Percentiles rank a stretch among this genome's conserved stretches.
Conservation (phyloP, 2,888 invertebrate genomes). For the Dicyrtomina minuta region DNA sequence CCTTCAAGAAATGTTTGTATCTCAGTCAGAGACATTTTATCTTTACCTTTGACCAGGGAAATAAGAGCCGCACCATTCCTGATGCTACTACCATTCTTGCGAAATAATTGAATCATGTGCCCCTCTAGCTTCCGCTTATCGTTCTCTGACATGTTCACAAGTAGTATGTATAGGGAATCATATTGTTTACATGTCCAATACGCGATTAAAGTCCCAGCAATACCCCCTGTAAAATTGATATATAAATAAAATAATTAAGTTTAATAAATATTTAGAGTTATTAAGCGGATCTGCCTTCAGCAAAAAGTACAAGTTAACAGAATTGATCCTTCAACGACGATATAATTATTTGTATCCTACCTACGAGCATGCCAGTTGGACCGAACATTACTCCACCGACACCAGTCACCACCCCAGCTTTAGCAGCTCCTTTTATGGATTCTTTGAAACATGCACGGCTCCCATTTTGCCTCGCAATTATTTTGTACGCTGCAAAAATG, state of each 20-base stretch:
- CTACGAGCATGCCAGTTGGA: slow-evolving; percentile 45
- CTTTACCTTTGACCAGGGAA: no score
- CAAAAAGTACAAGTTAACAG: no score
- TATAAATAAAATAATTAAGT: no score
- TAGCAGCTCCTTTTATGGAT: slow-evolving; percentile 43
- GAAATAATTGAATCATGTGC: no score
- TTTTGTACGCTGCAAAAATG: slow-evolving; percentile 41
- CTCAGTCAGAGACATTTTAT: no score
- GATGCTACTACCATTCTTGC: no score
- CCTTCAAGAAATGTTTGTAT: no score
- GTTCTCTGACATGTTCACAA: slow-evolving; percentile 36
- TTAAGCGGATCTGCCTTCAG: not conserved
- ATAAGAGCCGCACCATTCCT: no score
- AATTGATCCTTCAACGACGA: no score
- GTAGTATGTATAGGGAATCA: slow-evolving; percentile 39
- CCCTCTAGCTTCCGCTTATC: slow-evolving; percentile 37
- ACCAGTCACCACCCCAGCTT: slow-evolving; percentile 46
- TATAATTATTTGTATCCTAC: slow-evolving; percentile 28
- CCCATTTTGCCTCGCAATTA: slow-evolving; percentile 42
- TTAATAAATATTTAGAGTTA: no score
- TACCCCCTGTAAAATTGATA: no score
- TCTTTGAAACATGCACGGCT: slow-evolving; percentile 44
- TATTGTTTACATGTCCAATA: slow-evolving; percentile 34
- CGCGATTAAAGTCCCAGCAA: no score
- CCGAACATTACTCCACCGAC: slow-evolving; percentile 41